Base-by-base conservation (phyloP, 2,888 invertebrate genomes). In the Macaria liturata region DNA sequence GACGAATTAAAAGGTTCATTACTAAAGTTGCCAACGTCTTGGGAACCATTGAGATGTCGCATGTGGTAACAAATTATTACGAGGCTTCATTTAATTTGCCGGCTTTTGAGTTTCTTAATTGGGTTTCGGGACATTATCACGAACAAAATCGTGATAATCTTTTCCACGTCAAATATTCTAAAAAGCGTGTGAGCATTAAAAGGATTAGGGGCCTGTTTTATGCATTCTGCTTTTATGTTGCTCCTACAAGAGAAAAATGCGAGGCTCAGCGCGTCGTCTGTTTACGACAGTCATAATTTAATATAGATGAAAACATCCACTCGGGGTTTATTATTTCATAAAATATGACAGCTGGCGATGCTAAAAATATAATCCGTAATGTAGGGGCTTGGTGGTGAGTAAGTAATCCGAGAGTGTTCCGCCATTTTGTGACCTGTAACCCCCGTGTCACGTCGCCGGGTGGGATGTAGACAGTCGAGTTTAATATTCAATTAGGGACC, bases 401-500 rank as follows among this genome's bases (percentile, higher is more conserved):
- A 58, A 63, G 61, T 64, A 62, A 67, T 67, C 62, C 59, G 54
- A 47, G 54, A 47, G 55, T 52, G 56, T 68, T 67, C 70, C 62
- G 63, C 66, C 66, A 70, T 74, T 76, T 78, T 74, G 69, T 70
- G 70, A 69, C 72, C 69, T 70, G 71, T 71, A 76, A 72, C 76
- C 77, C 79, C 78, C 73, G 20, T 77, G 83, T 82, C 81, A 83
- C 68, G 64, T 67, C 66, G 74, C 63, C 72, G 45, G 51, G 54
- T 54, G 39, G 40, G 60, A 62, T 66, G 78, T 67, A 76, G 80
- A 75, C 80, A 74, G 74, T 70, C 77, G 61, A 81, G 76, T 84
- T 84, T 82, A 85, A 85, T 84, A 84, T 85, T 85, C 84, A 85
- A 84, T 85, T 84, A 83, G 78, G 77, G 74, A 68, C 75, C 75